Base-by-base conservation (phyloP, 2,888 invertebrate genomes). In the Scrobipalpa costella region DNA sequence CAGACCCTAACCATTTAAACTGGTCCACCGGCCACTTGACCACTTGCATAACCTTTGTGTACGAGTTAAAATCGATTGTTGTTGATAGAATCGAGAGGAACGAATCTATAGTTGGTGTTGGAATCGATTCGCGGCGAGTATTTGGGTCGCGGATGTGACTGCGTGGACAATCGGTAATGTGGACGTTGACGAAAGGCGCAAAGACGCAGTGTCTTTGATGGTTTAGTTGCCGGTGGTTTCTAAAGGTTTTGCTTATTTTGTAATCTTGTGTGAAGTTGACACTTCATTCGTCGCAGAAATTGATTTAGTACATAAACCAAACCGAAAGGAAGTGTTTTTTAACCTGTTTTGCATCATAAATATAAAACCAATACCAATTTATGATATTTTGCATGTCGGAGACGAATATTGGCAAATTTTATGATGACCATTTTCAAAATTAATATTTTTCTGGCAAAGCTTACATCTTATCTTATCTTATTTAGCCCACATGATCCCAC, bases 1-100 rank as follows among this genome's bases (percentile, higher is more conserved):
- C 69, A 73, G 66, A 67, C 67, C 63, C 66, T 58, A 68, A 70
- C 68, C 67, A 67, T 67, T 65, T 65, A 69, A 78, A 77, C 68
- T 76, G 66, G 74, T 75, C 70, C 73, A 71, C 67, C n/a, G 7
- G n/a, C n/a, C n/a, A n/a, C 33, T 27, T 71, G 69, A 66, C 71
- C 73, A 47, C 63, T 82, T 80, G 78, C 69, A 74, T 78, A 81
- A 84, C 63, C 44, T 69, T 67, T 69, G 69, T 55, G 27, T 55
- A 33, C 73, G 73, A 72, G 71, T 71, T 77, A 71, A 75, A 71
- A 67, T 69, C 67, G 71, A 71, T 74, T 69, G 71, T 69, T 71
- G 70, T 71, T 73, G 68, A 68, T 70, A 71, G 63, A 73, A 75
- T 76, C 70, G 71, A 71, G 74, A 67, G 74, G 71, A 78, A 78